Base-by-base conservation (phyloP, 2,797 vertebrate genomes). In the Botia kubotai region DNA sequence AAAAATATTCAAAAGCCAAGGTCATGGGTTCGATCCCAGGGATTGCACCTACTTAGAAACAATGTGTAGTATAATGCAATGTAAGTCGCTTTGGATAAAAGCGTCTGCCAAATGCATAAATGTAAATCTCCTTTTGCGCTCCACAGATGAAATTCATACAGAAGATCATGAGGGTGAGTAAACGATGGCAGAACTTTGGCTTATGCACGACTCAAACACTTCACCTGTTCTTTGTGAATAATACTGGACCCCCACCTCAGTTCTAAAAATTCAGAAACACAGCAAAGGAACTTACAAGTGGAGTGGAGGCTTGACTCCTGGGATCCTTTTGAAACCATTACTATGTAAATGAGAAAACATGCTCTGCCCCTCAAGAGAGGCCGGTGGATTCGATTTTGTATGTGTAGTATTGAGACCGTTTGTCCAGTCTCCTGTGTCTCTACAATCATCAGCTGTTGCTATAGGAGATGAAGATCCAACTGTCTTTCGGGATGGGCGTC, bases 271-370 rank as follows among this genome's bases (percentile, higher is more conserved):
- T 57, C n/a, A 14, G 12, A 60, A 26, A 14, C 16, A 3, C 60
- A 2, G 48, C 3, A 48, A 57, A 13, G 8, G 10, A 19, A 69
- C 83, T 93, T 88, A 94, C 93, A 81, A 88, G 76, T 52, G 82
- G 67, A 79, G 36, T n/a, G 75, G 87, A 55, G 12, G 11, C 19
- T 26, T 79, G 57, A 78, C 80, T 50, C 81, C 43, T 39, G 46
- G 63, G 29, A 70, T 52, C 81, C 72, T 88, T 65, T 84, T 83
- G 75, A 80, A 84, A 78, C 72, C 68, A 57, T 84, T 81, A 69
- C 82, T 80, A 12, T 77, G 29, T 65, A 13, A 29, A 39, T 60
- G 87, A 67, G 21, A 11, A 6, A 46, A 29, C 21, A 75, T 63
- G 2, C 48, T 81, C n/a, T 60, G 75, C 69, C 50, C 82, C 39